Evolutionary conservation across 2,888 invertebrate species (phyloP).

Genomic region (Poecilus cupreus): DNA sequence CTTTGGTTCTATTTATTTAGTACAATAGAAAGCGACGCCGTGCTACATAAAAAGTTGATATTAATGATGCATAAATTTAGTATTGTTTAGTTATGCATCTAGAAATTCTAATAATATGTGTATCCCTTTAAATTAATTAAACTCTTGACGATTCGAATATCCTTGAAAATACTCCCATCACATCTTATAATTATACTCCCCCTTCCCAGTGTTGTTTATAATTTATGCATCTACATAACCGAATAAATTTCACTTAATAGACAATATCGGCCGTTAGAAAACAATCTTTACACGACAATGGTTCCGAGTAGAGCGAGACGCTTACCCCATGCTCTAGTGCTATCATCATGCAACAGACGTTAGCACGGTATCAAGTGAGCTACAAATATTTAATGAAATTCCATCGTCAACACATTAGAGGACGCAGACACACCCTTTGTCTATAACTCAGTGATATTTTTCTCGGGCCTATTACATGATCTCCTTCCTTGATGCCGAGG

Average conservation of each 20-base stretch:
- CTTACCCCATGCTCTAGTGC: too few relatives aligned
- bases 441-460: slow-evolving; percentile 35
- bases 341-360: too few relatives aligned
- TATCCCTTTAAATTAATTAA: too few relatives aligned
- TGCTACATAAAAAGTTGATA: too few relatives aligned
- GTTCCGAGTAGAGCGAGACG: too few relatives aligned
- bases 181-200: not conserved
- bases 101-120: too few relatives aligned
- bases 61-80: too few relatives aligned
- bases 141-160: too few relatives aligned
- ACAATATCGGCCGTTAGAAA: not conserved
- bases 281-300: slow-evolving; percentile 29
- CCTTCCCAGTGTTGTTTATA: too few relatives aligned
- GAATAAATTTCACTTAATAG: slow-evolving; percentile 11
- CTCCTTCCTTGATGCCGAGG: not conserved
- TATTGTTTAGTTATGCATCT: too few relatives aligned
- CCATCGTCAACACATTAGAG: slow-evolving; percentile 16
- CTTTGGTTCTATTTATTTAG: too few relatives aligned
- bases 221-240: slow-evolving; percentile 5
- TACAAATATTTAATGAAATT: slow-evolving; percentile 36
- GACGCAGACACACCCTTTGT: not conserved
- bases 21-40: too few relatives aligned
- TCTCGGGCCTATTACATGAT: not conserved
- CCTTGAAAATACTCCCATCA: not conserved
- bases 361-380: not conserved